Evolutionary conservation across 1,140 invertebrate genomes (phyloP).

Genomic region (Caenorhabditis brenneri): DNA sequence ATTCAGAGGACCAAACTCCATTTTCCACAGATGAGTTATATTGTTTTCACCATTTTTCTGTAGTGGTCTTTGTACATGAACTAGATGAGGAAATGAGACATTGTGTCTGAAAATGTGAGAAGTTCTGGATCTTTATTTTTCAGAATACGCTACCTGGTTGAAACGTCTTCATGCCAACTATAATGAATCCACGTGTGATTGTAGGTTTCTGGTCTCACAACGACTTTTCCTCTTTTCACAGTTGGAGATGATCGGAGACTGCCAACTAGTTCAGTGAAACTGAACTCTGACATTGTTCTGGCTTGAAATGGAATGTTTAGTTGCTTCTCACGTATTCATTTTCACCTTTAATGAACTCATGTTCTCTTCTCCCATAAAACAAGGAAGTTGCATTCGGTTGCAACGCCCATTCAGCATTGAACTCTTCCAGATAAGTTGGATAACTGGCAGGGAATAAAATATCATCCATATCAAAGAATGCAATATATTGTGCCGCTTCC

Average conservation of each 20-base stretch:
- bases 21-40: background rate
- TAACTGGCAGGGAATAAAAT: background rate
- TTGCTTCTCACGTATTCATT: no score
- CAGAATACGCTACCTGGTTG: no score
- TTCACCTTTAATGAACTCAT: conserved; percentile 25
- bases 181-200: conserved; percentile 34
- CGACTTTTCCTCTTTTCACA: conserved; percentile 21
- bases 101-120: conserved; percentile 19
- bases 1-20: background rate
- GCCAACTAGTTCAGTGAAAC: background rate
- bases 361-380: conserved; percentile 20
- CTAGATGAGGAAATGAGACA: background rate
- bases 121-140: no score
- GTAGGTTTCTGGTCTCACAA: background rate
- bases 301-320: no score
- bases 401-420: conserved; percentile 2
- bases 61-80: conserved; percentile 7
- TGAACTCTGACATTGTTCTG: background rate
- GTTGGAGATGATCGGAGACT: conserved; percentile 24
- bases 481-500: conserved; percentile 33
- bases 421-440: conserved; percentile 10
- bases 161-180: background rate
- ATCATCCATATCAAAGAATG: conserved; percentile 32
- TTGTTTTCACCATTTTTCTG: background rate
- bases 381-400: background rate